Percentiles rank a stretch among this genome's conserved stretches.
Conservation (phyloP, 2,888 invertebrate species). For the Desoria tigrina region DNA sequence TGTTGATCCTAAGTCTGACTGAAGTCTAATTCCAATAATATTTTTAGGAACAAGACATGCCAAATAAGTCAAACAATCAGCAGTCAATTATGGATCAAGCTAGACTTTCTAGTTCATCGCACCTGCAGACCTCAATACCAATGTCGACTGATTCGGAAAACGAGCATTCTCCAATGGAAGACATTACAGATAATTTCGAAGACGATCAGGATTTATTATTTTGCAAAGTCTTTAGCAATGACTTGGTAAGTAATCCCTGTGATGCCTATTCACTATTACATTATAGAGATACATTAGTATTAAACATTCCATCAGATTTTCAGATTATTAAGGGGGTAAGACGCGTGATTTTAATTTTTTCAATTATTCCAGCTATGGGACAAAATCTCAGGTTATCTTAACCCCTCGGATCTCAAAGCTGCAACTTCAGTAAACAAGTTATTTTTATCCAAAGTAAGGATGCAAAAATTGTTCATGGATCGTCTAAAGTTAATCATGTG, state of each 20-base stretch:
- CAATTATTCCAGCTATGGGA: conserved; percentile 22
- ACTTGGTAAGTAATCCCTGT: conserved; percentile 27
- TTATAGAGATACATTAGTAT: too few species aligned
- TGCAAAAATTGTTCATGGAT: conserved; percentile 3
- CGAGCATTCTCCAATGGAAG: background rate
- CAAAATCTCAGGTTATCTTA: conserved; percentile 20
- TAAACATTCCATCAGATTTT: too few species aligned
- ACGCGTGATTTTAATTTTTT: too few species aligned
- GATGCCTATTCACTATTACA: too few species aligned
- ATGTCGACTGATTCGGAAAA: conserved; percentile 4
- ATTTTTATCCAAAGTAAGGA: conserved; percentile 10
- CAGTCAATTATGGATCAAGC: too few species aligned
- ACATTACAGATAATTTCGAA: background rate
- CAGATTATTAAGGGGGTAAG: too few species aligned
- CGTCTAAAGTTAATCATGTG: conserved; percentile 9
- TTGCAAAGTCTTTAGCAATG: conserved; percentile 23
- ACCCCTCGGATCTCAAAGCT: conserved; percentile 17
- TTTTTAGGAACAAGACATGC: too few species aligned
- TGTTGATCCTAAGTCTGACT: too few species aligned
- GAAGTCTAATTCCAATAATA: too few species aligned
- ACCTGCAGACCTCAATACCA: too few species aligned
- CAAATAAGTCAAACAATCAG: too few species aligned
- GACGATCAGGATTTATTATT: conserved; percentile 13
- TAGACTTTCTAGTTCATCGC: background rate
- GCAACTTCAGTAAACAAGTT: conserved; percentile 10